phyloP scores from a whole-genome alignment of 2,888 invertebrate genomes.

The Zhengitettix transpicula region DNA sequence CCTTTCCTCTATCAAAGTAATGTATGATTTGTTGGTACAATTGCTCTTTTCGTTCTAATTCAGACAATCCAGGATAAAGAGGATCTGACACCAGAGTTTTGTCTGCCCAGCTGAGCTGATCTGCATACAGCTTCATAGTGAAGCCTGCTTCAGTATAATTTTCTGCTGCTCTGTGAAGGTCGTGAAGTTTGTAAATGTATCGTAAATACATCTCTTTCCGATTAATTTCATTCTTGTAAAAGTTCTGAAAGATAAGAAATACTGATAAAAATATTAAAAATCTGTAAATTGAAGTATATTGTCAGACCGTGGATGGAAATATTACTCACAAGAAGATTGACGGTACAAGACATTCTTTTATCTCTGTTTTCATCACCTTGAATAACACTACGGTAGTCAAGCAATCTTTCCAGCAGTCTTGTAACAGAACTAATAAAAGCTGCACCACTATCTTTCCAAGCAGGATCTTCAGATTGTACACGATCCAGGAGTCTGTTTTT shows the following conservation, averaged over 20 bases:
- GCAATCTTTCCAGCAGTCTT: conserved; percentile 64
- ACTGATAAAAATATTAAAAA: conserved; percentile 2
- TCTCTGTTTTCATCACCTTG: conserved; percentile 90
- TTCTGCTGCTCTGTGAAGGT: conserved; percentile 77
- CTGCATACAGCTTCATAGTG: conserved; percentile 84
- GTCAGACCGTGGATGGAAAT: not conserved
- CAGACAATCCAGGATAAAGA: conserved; percentile 51
- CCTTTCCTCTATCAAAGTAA: conserved; percentile 88
- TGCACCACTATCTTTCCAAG: conserved; percentile 82
- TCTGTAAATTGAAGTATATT: not conserved
- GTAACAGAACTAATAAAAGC: conserved; percentile 88
- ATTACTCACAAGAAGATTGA: conserved; percentile 63
- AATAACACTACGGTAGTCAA: conserved; percentile 90
- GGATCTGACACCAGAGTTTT: conserved; percentile 16
- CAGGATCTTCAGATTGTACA: conserved; percentile 67
- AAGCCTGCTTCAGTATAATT: conserved; percentile 92
- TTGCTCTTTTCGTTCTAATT: conserved; percentile 80
- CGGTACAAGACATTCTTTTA: conserved; percentile 91
- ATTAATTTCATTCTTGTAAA: conserved; percentile 91
- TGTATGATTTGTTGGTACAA: conserved; percentile 77
- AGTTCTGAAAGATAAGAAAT: conserved; percentile 45
- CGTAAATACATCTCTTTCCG: conserved; percentile 89
- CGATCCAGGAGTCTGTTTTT: conserved; percentile 57
- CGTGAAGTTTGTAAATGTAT: conserved; percentile 88
- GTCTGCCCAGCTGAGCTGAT: conserved; percentile 70